Base-by-base conservation (phyloP, 2,797 vertebrate genomes). In the Pipistrellus pipistrellus region DNA sequence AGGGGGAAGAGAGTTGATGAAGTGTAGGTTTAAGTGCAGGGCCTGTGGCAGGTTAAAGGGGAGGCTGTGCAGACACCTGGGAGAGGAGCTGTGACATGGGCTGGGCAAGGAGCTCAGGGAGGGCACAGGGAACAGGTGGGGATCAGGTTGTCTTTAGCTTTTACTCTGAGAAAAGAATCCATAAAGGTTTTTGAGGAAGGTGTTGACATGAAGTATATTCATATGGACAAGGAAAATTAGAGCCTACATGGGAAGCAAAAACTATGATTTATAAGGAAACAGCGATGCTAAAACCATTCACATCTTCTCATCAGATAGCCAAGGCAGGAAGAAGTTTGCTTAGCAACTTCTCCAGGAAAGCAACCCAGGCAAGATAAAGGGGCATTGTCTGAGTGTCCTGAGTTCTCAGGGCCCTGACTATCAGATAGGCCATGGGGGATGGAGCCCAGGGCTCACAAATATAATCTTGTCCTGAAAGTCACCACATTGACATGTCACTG, bases 91-190 rank as follows among this genome's bases (percentile, higher is more conserved):
- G 1, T 2, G 30, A 48, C 30, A 13, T 32, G 18, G 23, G 64
- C 23, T 21, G 38, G n/a, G 57, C 48, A 3, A 21, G 44, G 77
- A 17, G 12, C 48, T 66, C 55, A 13, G 38, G 75, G 20, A 80
- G 32, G 44, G 2, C 13, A 32, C 20, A 25, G 46, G 59, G 59
- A 0, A 44, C 48, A 32, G 41, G 25, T 38, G 2, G 11, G 20
- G 18, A 13, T 84, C 21, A 48, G 89, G 64, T 72, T 64, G 46
- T 32, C 30, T 32, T 69, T 35, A 44, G n/a, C 9, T 72, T 86
- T 75, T 82, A 21, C 59, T 86, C 38, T 84, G 88, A 84, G 21
- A 66, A 20, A 23, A 72, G 72, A 83, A n/a, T 55, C 32, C n/a
- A 17, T 27, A 25, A 4, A 76, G 6, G 14, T 51, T 41, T 84